Evolutionary conservation across 2,797 vertebrate genomes (phyloP), one percentile per base, ranked within the genome.

Genomic region (Pangasius krempfi): DNA sequence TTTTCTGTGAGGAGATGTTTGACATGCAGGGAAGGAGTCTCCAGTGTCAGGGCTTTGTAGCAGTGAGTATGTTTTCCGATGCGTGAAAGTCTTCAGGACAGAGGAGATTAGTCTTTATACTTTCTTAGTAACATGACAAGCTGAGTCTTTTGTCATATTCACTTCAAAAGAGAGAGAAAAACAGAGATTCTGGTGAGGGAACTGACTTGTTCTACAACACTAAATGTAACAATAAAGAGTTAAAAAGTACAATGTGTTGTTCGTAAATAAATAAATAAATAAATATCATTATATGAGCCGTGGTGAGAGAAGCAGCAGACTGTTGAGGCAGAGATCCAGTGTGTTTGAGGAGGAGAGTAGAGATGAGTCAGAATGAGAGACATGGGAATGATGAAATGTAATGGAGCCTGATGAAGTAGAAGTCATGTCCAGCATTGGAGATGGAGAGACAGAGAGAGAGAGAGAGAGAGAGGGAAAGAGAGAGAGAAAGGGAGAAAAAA

Each of bases 381-480:
- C 93, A 62, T 52, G 92, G 94, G 94, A 93, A 92, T 93, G 91
- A 95, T 95, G 84, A 94, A 94, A 91, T 92, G 88, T 93, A 95
- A 96, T 95, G 93, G 92, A 92, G 94, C 95, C 93, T 91, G 89
- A 72, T 78, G 47, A 47, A 76, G 62, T 73, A 84, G 33, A 83
- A 58, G 66, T 62, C 66, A 89, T 89, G 87, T 91, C 87, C 91
- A 88, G 84, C 88, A 91, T 91, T 66, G 89, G 30, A 5, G 5
- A 33, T 4, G 16, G 13, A 1, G n/a, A 30, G 30, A 33, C 13
- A 5, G 3, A 14, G 4, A n/a, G 33, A 72, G 68, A 33, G 66
- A 33, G 66, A 68, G 5, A 33, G 10, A 33, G 13, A 1, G 27
- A 30, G 30, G 18, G n/a, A 4, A 3, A 14, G 4, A n/a, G 27